Evolutionary conservation across 1,140 invertebrate genomes (phyloP).

Genomic region (Macrobrachium rosenbergii): DNA sequence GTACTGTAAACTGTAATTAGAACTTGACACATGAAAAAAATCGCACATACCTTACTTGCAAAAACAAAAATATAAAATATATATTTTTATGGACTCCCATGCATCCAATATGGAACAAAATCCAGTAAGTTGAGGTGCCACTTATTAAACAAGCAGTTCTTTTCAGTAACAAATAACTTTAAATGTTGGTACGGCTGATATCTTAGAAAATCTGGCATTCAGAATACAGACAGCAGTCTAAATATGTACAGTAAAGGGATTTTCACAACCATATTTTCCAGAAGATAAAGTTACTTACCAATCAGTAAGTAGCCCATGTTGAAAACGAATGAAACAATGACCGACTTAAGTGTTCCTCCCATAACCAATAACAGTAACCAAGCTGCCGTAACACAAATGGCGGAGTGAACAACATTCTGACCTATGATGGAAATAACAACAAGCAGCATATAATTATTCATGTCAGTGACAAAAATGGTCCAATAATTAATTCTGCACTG

Average conservation of each 20-base stretch:
- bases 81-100: too few species aligned
- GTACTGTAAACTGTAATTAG: too few species aligned
- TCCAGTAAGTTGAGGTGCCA: too few species aligned
- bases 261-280: not conserved
- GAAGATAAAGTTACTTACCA: constrained; percentile 68
- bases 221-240: too few species aligned
- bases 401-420: constrained; percentile 79
- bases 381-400: constrained; percentile 78
- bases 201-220: too few species aligned
- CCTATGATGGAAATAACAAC: constrained; percentile 68
- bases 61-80: too few species aligned
- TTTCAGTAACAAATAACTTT: too few species aligned
- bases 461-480: not conserved
- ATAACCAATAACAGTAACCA: constrained; percentile 77
- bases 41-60: too few species aligned
- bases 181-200: too few species aligned
- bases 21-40: too few species aligned
- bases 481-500: not conserved
- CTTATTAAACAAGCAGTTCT: too few species aligned
- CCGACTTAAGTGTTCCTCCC: constrained; percentile 76
- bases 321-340: constrained; percentile 82
- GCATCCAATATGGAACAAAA: too few species aligned
- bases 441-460: not conserved
- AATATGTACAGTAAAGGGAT: not conserved
- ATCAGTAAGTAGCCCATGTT: constrained; percentile 83